Conservation (phyloP, 2,888 invertebrate species). For the Plebejus argus region DNA sequence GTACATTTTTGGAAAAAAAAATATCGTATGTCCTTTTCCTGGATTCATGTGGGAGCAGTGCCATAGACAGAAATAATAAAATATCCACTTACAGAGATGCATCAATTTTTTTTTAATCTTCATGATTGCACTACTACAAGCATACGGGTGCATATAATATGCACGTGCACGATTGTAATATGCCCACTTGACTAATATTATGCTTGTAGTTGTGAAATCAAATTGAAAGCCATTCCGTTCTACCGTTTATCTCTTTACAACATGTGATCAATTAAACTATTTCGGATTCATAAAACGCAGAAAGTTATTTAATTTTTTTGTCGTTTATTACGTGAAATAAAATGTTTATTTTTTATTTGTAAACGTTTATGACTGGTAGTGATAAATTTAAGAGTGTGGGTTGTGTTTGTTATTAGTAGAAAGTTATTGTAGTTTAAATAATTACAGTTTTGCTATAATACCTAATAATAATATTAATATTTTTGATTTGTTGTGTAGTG, state of each 20-base stretch:
- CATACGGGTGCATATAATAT: no score
- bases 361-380: background rate
- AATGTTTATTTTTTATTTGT: background rate
- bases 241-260: background rate
- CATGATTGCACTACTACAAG: no score
- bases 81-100: no score
- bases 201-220: background rate
- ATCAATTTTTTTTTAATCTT: no score
- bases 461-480: background rate
- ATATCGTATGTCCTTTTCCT: no score
- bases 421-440: background rate
- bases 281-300: constrained; percentile 3
- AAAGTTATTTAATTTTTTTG: background rate
- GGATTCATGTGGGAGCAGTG: no score
- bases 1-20: no score
- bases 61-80: no score
- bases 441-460: background rate
- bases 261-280: background rate
- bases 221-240: background rate
- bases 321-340: background rate
- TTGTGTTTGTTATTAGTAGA: background rate
- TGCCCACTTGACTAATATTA: no score
- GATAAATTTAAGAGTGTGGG: constrained; percentile 13
- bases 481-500: background rate
- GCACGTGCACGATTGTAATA: no score